Evolutionary conservation across 1,140 invertebrate species (phyloP), one percentile per base, ranked within the genome.

Genomic region (Drosophila sp.): DNA sequence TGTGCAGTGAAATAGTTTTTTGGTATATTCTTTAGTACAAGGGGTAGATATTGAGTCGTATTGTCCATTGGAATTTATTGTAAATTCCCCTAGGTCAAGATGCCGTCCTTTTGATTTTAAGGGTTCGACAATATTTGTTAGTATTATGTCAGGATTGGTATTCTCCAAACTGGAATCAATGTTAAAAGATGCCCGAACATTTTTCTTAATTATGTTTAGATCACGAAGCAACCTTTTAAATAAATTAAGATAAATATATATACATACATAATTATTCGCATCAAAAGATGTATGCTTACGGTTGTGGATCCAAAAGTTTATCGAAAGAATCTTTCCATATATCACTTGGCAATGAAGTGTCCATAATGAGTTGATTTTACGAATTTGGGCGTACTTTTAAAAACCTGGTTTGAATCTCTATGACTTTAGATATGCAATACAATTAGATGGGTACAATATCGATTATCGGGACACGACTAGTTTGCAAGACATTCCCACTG

Each of bases 151-250:
- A 1, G 30, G 25, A 6, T 61, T 84, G 61, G 75, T 87, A 17
- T 91, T 91, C 58, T 92, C 91, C 4, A 92, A 72, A 60, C 91
- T 92, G 0, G 83, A 89, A 32, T 92, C 90, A 29, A 81, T 71
- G 35, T 92, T 92, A 10, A 80, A 91, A 1, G 91, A 89, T 27
- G 61, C 68, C n/a, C 82, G 70, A 1, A 92, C 76, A 61, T 75
- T 33, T 10, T 65, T 55, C 38, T 91, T 91, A 3, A 79, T 64
- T 41, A 79, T 30, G 23, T 91, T 90, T 0, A 69, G 57, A 7
- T 89, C 72, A 3, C 85, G 73, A 3, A 90, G 68, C 29, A 69
- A 8, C 1, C 90, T n/a, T 92, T 32, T n/a, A 6, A 44, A 25
- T 7, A 50, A 70, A 27, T 64, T 30, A 38, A 8, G 5, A 17